Conservation (phyloP, 1,140 invertebrate species). For the Heliconius melpomene region DNA sequence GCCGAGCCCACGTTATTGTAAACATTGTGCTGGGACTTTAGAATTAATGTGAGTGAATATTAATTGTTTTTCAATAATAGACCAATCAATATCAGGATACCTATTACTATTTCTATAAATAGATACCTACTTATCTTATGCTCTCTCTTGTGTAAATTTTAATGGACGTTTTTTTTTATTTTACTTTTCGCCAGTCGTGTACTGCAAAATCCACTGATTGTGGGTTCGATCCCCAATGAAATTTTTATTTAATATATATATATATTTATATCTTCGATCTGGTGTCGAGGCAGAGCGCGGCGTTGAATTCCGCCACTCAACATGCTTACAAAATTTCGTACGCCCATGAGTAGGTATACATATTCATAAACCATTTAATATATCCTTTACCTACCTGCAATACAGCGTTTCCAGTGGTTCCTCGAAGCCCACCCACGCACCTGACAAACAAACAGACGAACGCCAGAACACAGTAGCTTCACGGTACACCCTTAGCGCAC, state of each 20-base stretch:
- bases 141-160: neutral
- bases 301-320: too few species aligned
- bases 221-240: too few species aligned
- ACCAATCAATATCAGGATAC: neutral
- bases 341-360: neutral
- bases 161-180: too few species aligned
- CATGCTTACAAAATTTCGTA: too few species aligned
- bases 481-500: slow-evolving; percentile 29
- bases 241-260: too few species aligned
- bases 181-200: too few species aligned
- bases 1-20: neutral
- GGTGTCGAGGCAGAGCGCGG: too few species aligned
- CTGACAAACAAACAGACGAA: slow-evolving; percentile 68
- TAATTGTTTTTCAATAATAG: neutral
- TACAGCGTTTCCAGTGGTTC: slow-evolving; percentile 43
- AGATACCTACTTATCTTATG: neutral
- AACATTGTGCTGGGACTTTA: neutral
- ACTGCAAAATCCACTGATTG: too few species aligned
- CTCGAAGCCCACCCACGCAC: slow-evolving; percentile 65
- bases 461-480: slow-evolving; percentile 47
- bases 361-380: neutral
- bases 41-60: neutral
- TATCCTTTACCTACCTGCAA: neutral
- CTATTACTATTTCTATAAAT: neutral
- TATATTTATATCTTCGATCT: too few species aligned